Percentiles rank a stretch among this genome's conserved stretches.
phyloP scores from a whole-genome alignment of 2,797 vertebrate genomes.

The Xiphorhynchus erythropygius region DNA sequence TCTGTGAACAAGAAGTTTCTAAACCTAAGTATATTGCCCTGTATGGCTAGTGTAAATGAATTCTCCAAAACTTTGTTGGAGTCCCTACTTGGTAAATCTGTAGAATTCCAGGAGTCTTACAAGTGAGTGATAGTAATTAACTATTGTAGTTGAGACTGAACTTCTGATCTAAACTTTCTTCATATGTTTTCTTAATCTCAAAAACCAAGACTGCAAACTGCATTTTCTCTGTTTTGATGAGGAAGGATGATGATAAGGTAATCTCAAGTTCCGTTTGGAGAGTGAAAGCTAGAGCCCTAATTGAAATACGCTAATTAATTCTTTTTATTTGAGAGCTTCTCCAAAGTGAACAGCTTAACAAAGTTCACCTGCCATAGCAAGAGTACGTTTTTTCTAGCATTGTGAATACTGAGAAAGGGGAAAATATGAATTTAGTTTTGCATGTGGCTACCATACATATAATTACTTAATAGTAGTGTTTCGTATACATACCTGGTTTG shows the following conservation, averaged over 20 bases:
- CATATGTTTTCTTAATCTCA: not conserved
- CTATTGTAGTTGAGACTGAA: not conserved
- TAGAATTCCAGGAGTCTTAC: not conserved
- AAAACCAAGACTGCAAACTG: not conserved
- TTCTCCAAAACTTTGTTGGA: not conserved
- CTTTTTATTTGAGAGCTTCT: not conserved
- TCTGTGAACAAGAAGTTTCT: not conserved
- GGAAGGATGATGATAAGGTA: not conserved
- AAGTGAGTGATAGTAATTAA: not conserved
- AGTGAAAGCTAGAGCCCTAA: not conserved
- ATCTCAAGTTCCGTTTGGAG: not conserved
- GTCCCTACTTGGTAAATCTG: not conserved
- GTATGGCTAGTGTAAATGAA: not conserved
- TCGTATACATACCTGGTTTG: not conserved
- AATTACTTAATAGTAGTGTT: not conserved
- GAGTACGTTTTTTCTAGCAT: not conserved
- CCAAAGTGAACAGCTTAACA: not conserved
- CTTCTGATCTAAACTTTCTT: not conserved
- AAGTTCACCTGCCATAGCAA: not conserved
- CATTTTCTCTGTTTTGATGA: not conserved
- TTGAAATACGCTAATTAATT: not conserved
- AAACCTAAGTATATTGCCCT: not conserved
- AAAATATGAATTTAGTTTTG: not conserved
- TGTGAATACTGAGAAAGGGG: not conserved
- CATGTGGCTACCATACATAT: not conserved